Conservation (phyloP, 2,113 vertebrate genomes). For the Phocoena phocoena region DNA sequence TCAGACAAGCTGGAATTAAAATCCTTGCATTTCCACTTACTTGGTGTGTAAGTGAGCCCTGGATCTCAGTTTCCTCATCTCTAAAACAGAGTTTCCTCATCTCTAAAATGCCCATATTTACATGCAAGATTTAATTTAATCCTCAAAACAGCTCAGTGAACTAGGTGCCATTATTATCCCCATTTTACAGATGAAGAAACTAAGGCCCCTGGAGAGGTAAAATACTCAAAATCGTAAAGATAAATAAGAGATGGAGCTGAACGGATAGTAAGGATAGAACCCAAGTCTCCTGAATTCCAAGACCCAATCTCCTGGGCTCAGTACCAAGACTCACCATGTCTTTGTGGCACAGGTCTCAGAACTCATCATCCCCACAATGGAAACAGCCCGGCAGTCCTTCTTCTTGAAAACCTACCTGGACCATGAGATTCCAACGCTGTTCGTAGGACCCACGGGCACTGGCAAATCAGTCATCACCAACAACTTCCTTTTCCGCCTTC, state of each 20-base stretch:
- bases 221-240: background rate
- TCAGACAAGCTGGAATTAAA: background rate
- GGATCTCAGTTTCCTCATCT: background rate
- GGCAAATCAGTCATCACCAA: constrained; percentile 94
- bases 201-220: background rate
- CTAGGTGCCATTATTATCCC: background rate
- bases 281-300: background rate
- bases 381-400: constrained; percentile 93
- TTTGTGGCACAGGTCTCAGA: constrained; percentile 89
- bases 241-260: background rate
- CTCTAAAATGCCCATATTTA: background rate
- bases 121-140: background rate
- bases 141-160: background rate
- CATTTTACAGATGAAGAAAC: constrained; percentile 12
- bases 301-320: background rate
- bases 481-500: constrained; percentile 90
- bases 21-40: background rate
- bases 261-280: background rate
- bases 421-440: constrained; percentile 88
- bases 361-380: constrained; percentile 93
- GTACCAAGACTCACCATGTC: background rate
- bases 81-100: background rate
- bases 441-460: constrained; percentile 96
- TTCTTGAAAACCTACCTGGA: constrained; percentile 91
- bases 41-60: background rate